Evolutionary conservation across 2,113 vertebrate species (phyloP).

Genomic region (Regulus satrapa): DNA sequence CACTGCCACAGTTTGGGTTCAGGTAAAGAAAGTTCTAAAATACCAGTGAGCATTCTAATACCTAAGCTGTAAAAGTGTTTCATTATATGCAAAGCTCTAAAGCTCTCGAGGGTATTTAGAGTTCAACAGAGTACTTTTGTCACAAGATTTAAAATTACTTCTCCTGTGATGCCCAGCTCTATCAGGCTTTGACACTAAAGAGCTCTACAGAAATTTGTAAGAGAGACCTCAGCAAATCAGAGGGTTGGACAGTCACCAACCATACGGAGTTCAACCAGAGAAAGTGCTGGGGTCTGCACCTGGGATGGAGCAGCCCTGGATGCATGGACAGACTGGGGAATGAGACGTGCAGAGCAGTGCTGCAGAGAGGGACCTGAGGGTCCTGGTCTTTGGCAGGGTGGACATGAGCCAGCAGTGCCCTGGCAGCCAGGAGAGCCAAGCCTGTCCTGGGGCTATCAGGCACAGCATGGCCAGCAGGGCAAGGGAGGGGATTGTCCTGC

Average conservation of each 20-base stretch:
- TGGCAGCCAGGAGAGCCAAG: background rate
- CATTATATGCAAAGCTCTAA: background rate
- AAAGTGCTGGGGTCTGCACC: background rate
- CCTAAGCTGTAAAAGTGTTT: background rate
- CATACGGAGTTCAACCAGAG: background rate
- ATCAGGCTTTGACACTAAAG: background rate
- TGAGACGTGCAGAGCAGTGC: background rate
- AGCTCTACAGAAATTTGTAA: background rate
- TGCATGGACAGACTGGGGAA: background rate
- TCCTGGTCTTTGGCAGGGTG: rapidly evolving
- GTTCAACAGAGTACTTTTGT: background rate
- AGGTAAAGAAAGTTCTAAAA: background rate
- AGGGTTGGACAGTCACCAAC: background rate
- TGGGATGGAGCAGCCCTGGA: background rate
- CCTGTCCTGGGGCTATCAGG: background rate
- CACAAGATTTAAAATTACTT: background rate
- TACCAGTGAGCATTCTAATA: background rate
- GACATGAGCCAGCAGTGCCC: background rate
- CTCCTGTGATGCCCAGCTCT: background rate
- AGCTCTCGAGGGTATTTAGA: background rate
- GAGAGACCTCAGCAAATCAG: background rate
- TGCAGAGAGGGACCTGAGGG: rapidly evolving
- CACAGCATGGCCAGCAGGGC: rapidly evolving
- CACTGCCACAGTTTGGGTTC: background rate
- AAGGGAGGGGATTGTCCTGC: background rate